Evolutionary conservation across 1,140 invertebrate species (phyloP).

Genomic region (Papilio aristodemus): DNA sequence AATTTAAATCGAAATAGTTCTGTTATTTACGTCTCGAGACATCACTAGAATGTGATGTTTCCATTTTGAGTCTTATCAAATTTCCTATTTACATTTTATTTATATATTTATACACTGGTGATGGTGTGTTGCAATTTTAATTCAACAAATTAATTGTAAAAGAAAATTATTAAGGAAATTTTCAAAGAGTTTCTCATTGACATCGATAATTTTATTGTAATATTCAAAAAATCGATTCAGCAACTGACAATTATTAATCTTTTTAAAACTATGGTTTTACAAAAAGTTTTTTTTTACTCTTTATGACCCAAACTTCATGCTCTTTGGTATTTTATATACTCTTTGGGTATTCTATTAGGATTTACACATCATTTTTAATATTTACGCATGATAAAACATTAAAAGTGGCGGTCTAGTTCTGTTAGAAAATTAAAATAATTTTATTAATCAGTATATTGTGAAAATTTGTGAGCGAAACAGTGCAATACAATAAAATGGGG

Average conservation of each 20-base stretch:
- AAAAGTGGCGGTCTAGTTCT: background rate
- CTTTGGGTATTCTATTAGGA: background rate
- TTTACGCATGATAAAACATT: background rate
- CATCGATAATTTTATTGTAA: no score
- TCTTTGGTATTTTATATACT: background rate
- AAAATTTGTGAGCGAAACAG: background rate
- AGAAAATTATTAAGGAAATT: no score
- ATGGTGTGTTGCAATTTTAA: no score
- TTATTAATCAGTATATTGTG: background rate
- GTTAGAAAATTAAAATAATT: background rate
- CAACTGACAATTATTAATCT: no score
- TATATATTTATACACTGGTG: no score
- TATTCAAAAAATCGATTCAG: no score
- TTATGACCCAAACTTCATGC: background rate
- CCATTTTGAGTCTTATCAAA: background rate
- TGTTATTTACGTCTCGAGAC: constrained; percentile 2
- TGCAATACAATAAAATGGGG: constrained; percentile 40
- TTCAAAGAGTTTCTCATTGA: no score
- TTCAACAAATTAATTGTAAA: no score
- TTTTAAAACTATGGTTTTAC: no score
- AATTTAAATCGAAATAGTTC: background rate
- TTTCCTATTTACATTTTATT: background rate
- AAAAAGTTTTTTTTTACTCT: no score
- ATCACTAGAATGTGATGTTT: background rate
- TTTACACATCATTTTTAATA: constrained; percentile 8